phyloP scores from a whole-genome alignment of 92 coral and sea anemone species.

The Epizoanthus fatuus region DNA sequence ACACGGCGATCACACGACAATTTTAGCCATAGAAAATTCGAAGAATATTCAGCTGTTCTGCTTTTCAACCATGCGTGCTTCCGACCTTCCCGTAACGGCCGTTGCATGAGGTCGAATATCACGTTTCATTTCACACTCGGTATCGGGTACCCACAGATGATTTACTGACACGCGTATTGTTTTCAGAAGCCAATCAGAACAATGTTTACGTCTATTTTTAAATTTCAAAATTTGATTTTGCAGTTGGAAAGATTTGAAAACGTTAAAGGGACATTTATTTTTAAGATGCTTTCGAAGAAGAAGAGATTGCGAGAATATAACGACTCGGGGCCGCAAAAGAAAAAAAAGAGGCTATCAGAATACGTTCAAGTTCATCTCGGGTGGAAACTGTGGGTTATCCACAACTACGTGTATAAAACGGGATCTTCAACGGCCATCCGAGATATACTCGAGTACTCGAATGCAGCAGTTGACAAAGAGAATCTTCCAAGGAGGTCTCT shows the following conservation, averaged over 20 bases:
- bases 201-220: too few species aligned
- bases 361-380: neutral
- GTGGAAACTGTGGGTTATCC: slow-evolving; percentile 43
- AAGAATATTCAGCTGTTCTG: slow-evolving; percentile 25
- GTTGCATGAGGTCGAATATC: slow-evolving; percentile 6
- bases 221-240: too few species aligned
- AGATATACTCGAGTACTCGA: neutral
- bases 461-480: slow-evolving; percentile 5
- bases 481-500: neutral
- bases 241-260: too few species aligned
- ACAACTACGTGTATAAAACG: slow-evolving; percentile 3
- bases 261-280: neutral
- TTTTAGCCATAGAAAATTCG: slow-evolving; percentile 27
- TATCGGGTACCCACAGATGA: too few species aligned
- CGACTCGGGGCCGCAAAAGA: neutral
- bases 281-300: neutral
- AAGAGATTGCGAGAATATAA: neutral
- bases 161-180: too few species aligned
- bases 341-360: neutral
- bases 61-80: slow-evolving; percentile 27
- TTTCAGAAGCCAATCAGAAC: neutral
- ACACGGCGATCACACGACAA: too few species aligned
- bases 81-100: slow-evolving; percentile 30
- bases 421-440: neutral
- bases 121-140: slow-evolving; percentile 18